These are phyloP conservation scores for Ptilodon capucinus DNA, from an alignment of 2,888 invertebrate genomes.

Conservation along the genomic window DNA sequence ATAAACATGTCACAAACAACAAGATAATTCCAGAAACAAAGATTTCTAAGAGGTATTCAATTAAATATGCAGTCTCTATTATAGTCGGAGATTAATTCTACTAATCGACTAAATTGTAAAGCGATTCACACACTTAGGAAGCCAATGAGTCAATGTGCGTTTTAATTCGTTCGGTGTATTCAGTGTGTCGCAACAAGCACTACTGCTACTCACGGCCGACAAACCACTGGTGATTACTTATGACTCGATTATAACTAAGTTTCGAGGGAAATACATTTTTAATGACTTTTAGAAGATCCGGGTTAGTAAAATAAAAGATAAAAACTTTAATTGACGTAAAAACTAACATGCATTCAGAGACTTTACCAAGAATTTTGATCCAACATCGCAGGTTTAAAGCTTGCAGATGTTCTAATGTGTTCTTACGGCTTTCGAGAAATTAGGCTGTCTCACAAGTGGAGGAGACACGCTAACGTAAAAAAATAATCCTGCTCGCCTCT, in stretches of 20 bases:
- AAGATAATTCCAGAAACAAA: not conserved
- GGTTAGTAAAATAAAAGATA: not conserved
- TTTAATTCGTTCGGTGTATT: conserved; percentile 20
- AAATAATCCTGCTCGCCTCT: too few relatives aligned
- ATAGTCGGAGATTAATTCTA: conserved; percentile 10
- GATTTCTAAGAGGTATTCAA: not conserved
- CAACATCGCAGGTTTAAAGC: too few relatives aligned
- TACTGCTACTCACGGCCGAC: conserved; percentile 6
- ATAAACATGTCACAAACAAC: not conserved
- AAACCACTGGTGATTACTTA: conserved; percentile 16
- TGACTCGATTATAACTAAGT: conserved; percentile 9
- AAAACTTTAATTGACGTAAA: too few relatives aligned
- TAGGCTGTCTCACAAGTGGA: too few relatives aligned
- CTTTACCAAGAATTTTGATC: too few relatives aligned
- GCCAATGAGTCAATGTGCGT: conserved; percentile 3
- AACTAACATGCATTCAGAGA: too few relatives aligned
- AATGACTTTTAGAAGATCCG: not conserved
- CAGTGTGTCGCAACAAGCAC: conserved; percentile 10
- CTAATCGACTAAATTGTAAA: conserved; percentile 15
- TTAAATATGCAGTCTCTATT: not conserved
- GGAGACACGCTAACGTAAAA: too few relatives aligned
- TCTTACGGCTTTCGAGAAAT: too few relatives aligned
- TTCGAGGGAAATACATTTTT: conserved; percentile 10
- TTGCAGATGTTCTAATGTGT: too few relatives aligned
- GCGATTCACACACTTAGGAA: conserved; percentile 4